Base-by-base conservation (phyloP, 2,797 vertebrate genomes). In the Scolopax rusticola region DNA sequence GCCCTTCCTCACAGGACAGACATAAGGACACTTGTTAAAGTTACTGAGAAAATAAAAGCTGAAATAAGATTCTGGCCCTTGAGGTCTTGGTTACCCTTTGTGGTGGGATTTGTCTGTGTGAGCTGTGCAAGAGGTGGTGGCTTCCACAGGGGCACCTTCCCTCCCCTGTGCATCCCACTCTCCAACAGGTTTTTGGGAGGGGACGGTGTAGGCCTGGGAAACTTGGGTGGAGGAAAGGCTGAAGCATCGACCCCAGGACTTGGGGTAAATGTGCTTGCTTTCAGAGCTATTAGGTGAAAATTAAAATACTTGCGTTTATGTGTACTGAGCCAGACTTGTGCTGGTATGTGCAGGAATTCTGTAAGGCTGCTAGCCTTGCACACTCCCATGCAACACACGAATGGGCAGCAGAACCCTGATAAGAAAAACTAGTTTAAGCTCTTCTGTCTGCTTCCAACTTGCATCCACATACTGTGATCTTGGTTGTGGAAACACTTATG, bases 111-210 rank as follows among this genome's bases (percentile, higher is more conserved):
- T 2, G 2, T 12, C 24, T 14, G 17, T 2, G 13, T 3, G 1
- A 4, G n/a, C 30, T 5, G 4, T 8, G 30, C 12, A 20, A 30
- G 50, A 15, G 25, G 9, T 13, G 16, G 27, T 0, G 4, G 45
- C 65, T 78, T 23, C 43, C 24, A 5, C 5, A 13, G 33, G 48
- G 32, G 13, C 15, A 18, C 24, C 56, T 48, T 59, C 28, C 8
- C 12, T 9, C 14, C 40, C 1, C 4, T 15, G 1, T 0, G 1
- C 15, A 5, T 9, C 32, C 28, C 7, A 5, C 2, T 2, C 5
- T 38, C 32, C 0, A 2, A 4, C 33, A 38, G 45, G 8, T 45
- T 28, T 36, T 36, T 12, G n/a, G 12, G 18, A 57, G 28, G 18
- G 24, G 15, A 50, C 27, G 36, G 12, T 10, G 6, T 18, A 25